Evolutionary conservation across 2,888 invertebrate species (phyloP).

Genomic region (Odontomyia ornata): DNA sequence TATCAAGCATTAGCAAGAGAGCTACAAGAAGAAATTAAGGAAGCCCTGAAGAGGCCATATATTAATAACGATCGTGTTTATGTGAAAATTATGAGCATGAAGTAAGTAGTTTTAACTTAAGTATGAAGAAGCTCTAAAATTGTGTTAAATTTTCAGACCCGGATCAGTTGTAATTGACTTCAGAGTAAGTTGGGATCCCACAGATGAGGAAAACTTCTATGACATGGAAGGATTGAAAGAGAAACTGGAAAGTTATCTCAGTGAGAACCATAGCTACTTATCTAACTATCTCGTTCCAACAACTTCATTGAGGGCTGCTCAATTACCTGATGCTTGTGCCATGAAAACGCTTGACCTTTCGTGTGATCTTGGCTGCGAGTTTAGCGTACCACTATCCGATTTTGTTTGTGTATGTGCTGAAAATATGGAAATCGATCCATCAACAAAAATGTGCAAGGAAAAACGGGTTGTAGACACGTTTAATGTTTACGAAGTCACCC

Average conservation of each 20-base stretch:
- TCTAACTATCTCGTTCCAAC: slow-evolving; percentile 62
- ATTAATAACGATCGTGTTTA: slow-evolving; percentile 68
- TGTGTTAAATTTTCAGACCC: slow-evolving; percentile 65
- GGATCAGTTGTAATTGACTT: slow-evolving; percentile 74
- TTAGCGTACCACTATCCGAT: slow-evolving; percentile 70
- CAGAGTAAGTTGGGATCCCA: slow-evolving; percentile 73
- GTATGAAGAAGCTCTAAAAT: too few species aligned
- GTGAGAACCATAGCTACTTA: slow-evolving; percentile 72
- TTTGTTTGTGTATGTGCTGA: slow-evolving; percentile 74
- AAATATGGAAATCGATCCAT: slow-evolving; percentile 65
- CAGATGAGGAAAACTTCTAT: slow-evolving; percentile 65
- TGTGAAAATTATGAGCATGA: slow-evolving; percentile 71
- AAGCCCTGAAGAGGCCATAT: slow-evolving; percentile 63
- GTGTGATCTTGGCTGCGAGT: slow-evolving; percentile 75
- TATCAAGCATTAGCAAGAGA: slow-evolving; percentile 70
- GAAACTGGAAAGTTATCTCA: slow-evolving; percentile 66
- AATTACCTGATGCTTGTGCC: slow-evolving; percentile 72
- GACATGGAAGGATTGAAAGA: slow-evolving; percentile 65
- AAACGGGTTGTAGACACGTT: slow-evolving; percentile 53
- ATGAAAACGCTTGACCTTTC: slow-evolving; percentile 67
- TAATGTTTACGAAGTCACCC: slow-evolving; percentile 55
- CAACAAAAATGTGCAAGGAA: slow-evolving; percentile 56
- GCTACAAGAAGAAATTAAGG: slow-evolving; percentile 70
- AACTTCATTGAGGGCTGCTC: slow-evolving; percentile 55
- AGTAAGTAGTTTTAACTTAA: slow-evolving; percentile 64